Evolutionary conservation across 2,888 invertebrate genomes (phyloP).

Genomic region (Catocala nupta): DNA sequence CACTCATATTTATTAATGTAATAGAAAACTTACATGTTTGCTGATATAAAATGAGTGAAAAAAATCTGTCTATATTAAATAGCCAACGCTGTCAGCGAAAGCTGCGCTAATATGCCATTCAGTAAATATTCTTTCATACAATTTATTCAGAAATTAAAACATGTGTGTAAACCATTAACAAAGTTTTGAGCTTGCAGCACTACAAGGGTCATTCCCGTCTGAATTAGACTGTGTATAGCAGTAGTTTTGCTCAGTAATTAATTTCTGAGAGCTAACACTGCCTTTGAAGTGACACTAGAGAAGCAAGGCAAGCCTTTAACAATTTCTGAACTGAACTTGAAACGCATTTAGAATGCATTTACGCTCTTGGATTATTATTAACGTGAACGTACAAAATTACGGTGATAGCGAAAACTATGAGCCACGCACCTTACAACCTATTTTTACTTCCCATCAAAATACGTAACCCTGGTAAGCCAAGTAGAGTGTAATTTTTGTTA

Average conservation of each 20-base stretch:
- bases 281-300: constrained; percentile 61
- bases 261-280: constrained; percentile 65
- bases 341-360: constrained; percentile 44
- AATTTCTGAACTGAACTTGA: constrained; percentile 61
- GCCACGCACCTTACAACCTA: too few species aligned
- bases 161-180: constrained; percentile 41
- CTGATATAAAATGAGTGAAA: too few species aligned
- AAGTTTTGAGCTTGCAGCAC: constrained; percentile 40
- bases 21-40: too few species aligned
- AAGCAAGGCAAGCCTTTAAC: constrained; percentile 55
- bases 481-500: too few species aligned
- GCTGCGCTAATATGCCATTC: constrained; percentile 4
- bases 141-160: constrained; percentile 28
- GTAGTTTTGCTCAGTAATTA: constrained; percentile 71
- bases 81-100: not conserved
- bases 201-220: constrained; percentile 55
- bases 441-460: too few species aligned
- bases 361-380: constrained; percentile 32
- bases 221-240: constrained; percentile 64
- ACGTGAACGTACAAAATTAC: constrained; percentile 6
- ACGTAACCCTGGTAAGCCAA: too few species aligned
- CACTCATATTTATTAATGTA: too few species aligned
- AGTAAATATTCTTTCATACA: constrained; percentile 23
- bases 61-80: too few species aligned
- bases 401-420: not conserved